Conservation (phyloP, 2,888 invertebrate genomes). For the Polyommatus icarus region DNA sequence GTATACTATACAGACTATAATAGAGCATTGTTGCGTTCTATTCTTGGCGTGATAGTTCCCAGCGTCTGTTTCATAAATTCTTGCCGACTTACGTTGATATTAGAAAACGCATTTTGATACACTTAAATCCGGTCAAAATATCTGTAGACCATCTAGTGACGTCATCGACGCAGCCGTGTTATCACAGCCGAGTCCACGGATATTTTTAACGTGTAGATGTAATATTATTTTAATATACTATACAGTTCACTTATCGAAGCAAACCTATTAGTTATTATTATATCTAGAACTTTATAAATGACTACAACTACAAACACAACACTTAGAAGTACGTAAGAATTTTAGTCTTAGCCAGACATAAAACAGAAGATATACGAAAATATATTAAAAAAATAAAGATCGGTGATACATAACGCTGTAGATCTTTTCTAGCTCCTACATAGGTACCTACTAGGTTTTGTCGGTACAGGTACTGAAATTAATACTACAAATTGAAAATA, state of each 20-base stretch:
- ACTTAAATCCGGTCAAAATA: too few relatives aligned
- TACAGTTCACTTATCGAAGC: background rate
- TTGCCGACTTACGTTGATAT: background rate
- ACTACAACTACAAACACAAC: constrained; percentile 9
- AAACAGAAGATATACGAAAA: background rate
- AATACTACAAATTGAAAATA: background rate
- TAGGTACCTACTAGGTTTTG: background rate
- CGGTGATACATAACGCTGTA: background rate
- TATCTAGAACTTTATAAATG: background rate
- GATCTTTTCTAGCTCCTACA: background rate
- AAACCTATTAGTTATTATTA: background rate
- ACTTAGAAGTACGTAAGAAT: background rate
- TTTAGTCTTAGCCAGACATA: background rate
- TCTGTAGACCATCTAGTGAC: too few relatives aligned
- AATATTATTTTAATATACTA: background rate
- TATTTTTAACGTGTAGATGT: background rate
- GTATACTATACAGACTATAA: background rate
- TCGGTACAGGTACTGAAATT: background rate
- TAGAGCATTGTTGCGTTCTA: constrained; percentile 18
- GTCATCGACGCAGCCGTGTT: too few relatives aligned
- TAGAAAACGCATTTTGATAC: background rate
- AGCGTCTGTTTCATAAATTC: background rate
- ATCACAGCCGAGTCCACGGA: background rate
- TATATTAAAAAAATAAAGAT: background rate
- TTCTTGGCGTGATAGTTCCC: constrained; percentile 12